Evolutionary conservation across 1,140 invertebrate species (phyloP).

Genomic region (Cydia amplana): DNA sequence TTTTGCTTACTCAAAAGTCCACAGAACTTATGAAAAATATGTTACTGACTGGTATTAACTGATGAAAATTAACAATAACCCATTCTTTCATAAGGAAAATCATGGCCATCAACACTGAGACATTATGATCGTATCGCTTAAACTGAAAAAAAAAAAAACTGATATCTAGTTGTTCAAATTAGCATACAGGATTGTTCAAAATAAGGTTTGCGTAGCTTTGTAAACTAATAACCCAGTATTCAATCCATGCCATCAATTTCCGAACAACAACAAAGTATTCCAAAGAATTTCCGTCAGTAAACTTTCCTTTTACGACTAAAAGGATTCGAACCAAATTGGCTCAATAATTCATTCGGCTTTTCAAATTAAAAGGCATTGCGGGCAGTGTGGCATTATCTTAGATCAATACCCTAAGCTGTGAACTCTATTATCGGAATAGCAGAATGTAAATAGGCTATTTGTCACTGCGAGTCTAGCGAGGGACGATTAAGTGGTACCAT

Average conservation of each 20-base stretch:
- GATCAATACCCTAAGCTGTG: slow-evolving; percentile 42
- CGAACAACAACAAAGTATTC: slow-evolving; percentile 16
- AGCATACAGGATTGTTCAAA: too few species aligned
- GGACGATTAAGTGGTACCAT: slow-evolving; percentile 44
- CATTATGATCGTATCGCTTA: too few species aligned
- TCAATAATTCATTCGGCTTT: slow-evolving; percentile 28
- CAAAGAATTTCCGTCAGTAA: neutral
- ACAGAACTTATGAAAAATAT: too few species aligned
- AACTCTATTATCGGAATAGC: slow-evolving; percentile 45
- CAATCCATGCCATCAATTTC: slow-evolving; percentile 12
- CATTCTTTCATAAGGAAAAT: too few species aligned
- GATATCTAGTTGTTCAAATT: too few species aligned
- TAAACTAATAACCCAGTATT: neutral
- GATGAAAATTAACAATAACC: too few species aligned
- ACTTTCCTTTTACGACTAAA: slow-evolving; percentile 16
- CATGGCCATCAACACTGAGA: too few species aligned
- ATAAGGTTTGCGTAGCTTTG: neutral
- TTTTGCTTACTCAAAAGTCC: too few species aligned
- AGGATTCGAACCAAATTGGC: slow-evolving; percentile 7
- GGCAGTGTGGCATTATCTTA: slow-evolving; percentile 33
- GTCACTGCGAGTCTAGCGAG: slow-evolving; percentile 43
- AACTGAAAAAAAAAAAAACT: too few species aligned
- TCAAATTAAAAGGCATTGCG: slow-evolving; percentile 38
- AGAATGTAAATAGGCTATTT: slow-evolving; percentile 52
- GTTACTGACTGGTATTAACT: too few species aligned